A percentile compares a stretch with the other conserved stretches of the same genome.
These are phyloP conservation scores for Melolontha melolontha DNA, from an alignment of 2,888 invertebrate genomes.

Conservation along the genomic window DNA sequence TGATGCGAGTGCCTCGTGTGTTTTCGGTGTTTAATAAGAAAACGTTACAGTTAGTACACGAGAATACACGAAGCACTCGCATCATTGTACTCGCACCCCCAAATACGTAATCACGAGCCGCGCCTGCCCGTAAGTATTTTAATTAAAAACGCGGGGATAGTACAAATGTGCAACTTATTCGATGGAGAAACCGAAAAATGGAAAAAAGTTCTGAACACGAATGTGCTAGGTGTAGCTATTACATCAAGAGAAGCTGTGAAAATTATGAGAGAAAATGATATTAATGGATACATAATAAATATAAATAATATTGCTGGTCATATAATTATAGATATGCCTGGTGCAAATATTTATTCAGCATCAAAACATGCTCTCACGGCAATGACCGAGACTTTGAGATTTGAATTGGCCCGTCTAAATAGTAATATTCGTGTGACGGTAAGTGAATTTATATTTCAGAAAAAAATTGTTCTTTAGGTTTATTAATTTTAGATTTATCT, in stretches of 20 bases:
- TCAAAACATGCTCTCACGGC: slow-evolving; percentile 49
- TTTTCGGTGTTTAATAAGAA: too few species aligned
- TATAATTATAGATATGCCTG: slow-evolving; percentile 40
- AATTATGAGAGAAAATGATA: slow-evolving; percentile 47
- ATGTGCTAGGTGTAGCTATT: slow-evolving; percentile 45
- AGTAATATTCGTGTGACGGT: slow-evolving; percentile 45
- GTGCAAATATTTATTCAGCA: slow-evolving; percentile 46
- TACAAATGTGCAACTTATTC: slow-evolving; percentile 40
- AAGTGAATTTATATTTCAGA: slow-evolving; percentile 18
- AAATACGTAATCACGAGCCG: too few species aligned
- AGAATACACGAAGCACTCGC: too few species aligned
- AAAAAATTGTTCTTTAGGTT: too few species aligned
- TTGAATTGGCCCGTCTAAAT: slow-evolving; percentile 44
- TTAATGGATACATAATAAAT: slow-evolving; percentile 51
- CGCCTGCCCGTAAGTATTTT: slow-evolving; percentile 50
- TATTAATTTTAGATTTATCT: too few species aligned
- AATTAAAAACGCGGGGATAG: slow-evolving; percentile 51
- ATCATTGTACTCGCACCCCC: too few species aligned
- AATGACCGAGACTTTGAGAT: slow-evolving; percentile 48
- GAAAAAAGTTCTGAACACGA: slow-evolving; percentile 46
- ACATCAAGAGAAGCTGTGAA: slow-evolving; percentile 49
- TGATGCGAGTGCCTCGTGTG: too few species aligned
- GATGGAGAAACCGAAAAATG: slow-evolving; percentile 47
- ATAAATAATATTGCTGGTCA: slow-evolving; percentile 51
- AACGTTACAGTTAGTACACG: too few species aligned